Evolutionary conservation across 1,140 invertebrate genomes (phyloP).

Genomic region (Leptinotarsa defecta): DNA sequence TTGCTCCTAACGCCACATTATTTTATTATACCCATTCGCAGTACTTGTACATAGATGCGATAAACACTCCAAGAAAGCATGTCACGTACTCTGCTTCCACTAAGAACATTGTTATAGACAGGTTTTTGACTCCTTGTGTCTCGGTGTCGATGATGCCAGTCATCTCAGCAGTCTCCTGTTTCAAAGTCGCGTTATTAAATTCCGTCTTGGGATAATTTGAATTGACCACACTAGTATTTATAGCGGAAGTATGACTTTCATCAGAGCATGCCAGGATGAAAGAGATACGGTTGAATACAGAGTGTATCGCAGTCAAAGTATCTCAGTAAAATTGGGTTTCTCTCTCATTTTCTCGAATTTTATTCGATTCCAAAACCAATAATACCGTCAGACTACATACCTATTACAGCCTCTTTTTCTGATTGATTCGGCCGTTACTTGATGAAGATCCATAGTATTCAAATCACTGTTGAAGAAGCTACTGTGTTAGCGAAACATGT

Average conservation of each 20-base stretch:
- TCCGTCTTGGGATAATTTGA: slow-evolving; percentile 1
- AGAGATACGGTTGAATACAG: background rate
- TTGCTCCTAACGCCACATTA: background rate
- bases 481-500: no score
- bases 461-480: no score
- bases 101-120: slow-evolving; percentile 3
- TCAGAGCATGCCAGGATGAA: slow-evolving; percentile 1
- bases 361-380: no score
- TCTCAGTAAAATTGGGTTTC: no score
- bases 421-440: no score
- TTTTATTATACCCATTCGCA: background rate
- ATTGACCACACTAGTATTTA: slow-evolving; percentile 1
- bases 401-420: no score
- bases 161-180: background rate
- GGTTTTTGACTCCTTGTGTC: background rate
- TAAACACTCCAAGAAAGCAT: background rate
- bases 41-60: background rate
- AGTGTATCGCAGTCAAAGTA: background rate
- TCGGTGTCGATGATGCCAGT: slow-evolving; percentile 4
- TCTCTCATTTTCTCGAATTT: no score
- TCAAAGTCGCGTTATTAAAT: background rate
- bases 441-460: no score
- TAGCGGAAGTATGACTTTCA: slow-evolving; percentile 2
- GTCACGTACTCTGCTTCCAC: slow-evolving; percentile 1
- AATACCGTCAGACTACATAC: no score